Base-by-base conservation (phyloP, 1,140 invertebrate genomes). In the Oryzaephilus surinamensis region DNA sequence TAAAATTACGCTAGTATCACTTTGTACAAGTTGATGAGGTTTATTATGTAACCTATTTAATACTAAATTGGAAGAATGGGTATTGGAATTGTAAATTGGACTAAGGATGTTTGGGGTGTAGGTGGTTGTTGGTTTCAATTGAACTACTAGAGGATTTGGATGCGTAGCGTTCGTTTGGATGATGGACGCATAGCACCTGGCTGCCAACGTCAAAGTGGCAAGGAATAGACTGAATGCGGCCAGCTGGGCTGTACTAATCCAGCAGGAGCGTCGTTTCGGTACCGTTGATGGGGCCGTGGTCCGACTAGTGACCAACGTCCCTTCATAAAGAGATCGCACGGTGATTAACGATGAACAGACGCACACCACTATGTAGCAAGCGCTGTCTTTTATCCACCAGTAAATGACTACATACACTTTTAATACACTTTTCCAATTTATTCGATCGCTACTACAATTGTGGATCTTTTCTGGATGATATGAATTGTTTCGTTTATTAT, bases 11-110 rank as follows among this genome's bases (percentile, higher is more conserved):
- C 45, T 48, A 46, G 48, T 46, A 46, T 49, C 44, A 46, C 44
- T 46, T 45, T 48, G 50, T 49, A 43, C 38, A 51, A 32, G 12
- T 31, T 28, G 39, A 34, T 30, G 27, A 30, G 34, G 40, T 18
- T 32, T 13, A 24, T 13, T 38, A 39, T 45, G 41, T 38, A 43
- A 38, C 35, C 45, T 50, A 53, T 48, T 45, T 53, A 53, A 53
- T 43, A 44, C 48, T 53, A 53, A 35, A 33, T 27, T 53, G 51
- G 51, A 53, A 53, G 51, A 45, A 40, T 46, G 44, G 48, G 41
- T 37, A 28, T 39, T 48, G 42, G 41, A 43, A 47, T 47, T 34
- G 38, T 27, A 15, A 49, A 46, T 46, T 48, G 43, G 43, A 45
- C 48, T 50, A 50, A 37, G 20, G 36, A 11, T 33, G 21, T 10